A percentile compares a stretch with the other conserved stretches of the same genome.
Conservation (phyloP, 1,140 invertebrate species). For the Macrobrachium rosenbergii region DNA sequence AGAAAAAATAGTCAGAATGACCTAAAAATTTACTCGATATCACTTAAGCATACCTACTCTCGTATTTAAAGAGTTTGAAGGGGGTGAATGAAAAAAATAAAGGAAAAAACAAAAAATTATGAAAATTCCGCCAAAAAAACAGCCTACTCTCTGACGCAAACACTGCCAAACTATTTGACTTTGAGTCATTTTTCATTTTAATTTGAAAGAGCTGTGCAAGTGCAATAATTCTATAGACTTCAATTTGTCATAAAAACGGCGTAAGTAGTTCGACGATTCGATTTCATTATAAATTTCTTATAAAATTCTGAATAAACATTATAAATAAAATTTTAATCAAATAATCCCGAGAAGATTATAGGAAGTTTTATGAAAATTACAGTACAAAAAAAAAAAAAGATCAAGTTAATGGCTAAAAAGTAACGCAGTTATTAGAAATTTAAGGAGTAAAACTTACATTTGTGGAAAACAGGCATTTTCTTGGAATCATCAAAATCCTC, state of each 20-base stretch:
- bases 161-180: background rate
- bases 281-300: no score
- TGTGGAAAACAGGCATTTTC: slow-evolving; percentile 1
- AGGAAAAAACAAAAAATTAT: background rate
- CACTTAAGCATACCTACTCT: background rate
- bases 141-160: background rate
- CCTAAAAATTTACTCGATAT: no score
- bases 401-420: slow-evolving; percentile 8
- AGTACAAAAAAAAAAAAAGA: background rate
- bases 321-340: background rate
- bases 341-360: background rate
- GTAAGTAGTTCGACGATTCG: background rate
- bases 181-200: background rate
- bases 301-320: background rate
- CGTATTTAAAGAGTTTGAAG: slow-evolving; percentile 14
- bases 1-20: no score
- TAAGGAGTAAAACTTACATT: slow-evolving; percentile 22
- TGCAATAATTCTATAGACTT: background rate
- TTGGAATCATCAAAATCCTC: background rate
- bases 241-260: background rate
- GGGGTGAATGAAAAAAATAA: slow-evolving; percentile 3
- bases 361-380: background rate
- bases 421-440: background rate
- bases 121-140: background rate
- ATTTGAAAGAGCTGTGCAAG: background rate